Percentiles rank a stretch among this genome's conserved stretches.
phyloP scores from a whole-genome alignment of 2,113 vertebrate species.

The Centropus unirufus region DNA sequence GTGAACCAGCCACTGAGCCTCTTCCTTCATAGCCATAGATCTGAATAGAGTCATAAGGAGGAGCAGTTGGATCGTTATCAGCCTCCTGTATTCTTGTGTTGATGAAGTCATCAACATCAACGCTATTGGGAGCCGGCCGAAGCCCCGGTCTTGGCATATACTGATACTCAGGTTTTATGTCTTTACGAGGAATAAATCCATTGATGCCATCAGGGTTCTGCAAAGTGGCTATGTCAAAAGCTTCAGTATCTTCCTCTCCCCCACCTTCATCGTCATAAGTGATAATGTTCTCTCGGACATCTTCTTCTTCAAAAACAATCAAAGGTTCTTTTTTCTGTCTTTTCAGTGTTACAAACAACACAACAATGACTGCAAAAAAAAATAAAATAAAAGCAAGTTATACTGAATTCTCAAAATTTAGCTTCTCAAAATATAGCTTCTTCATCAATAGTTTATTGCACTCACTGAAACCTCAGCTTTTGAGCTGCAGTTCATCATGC shows the following conservation, averaged over 20 bases:
- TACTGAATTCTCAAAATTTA: not conserved
- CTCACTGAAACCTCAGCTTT: not conserved
- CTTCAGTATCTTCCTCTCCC: constrained; percentile 96
- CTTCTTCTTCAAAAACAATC: constrained; percentile 96
- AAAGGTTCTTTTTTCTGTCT: constrained; percentile 96
- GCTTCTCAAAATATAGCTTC: not conserved
- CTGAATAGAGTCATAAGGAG: constrained; percentile 98
- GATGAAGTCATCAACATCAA: constrained; percentile 98
- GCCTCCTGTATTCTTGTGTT: constrained; percentile 93
- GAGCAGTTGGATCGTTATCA: constrained; percentile 92
- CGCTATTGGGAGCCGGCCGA: constrained; percentile 86
- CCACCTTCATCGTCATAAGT: constrained; percentile 98
- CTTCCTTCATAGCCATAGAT: constrained; percentile 98
- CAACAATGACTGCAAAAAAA: constrained; percentile 84
- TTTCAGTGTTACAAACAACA: constrained; percentile 93
- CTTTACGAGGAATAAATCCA: constrained; percentile 94
- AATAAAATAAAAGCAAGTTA: not conserved
- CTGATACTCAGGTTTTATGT: constrained; percentile 96
- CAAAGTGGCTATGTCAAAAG: constrained; percentile 95
- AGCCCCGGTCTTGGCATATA: constrained; percentile 87
- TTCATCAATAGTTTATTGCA: not conserved
- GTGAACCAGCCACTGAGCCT: constrained; percentile 93
- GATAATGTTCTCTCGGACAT: constrained; percentile 97
- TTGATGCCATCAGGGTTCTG: constrained; percentile 98
- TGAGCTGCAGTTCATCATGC: not conserved